Base-by-base conservation (phyloP, 1,140 invertebrate genomes). In the Macrostomum lignano region DNA sequence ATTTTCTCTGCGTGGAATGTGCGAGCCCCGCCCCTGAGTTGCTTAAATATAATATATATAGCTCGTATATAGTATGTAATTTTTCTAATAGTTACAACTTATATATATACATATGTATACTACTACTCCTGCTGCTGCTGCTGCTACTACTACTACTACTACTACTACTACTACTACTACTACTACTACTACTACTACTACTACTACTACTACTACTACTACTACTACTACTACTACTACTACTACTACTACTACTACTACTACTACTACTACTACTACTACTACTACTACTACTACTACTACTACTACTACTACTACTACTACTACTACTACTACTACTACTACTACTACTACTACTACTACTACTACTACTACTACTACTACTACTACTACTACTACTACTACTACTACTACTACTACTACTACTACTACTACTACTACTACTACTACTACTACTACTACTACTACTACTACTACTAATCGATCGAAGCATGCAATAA, bases 131-230 rank as follows among this genome's bases (percentile, higher is more conserved):
- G 17, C 29, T 31, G 25, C 29, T 31, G 25, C 29, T 31, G 25
- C 29, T 31, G 25, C 29, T 31, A 31, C 29, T 21, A 31, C 29
- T 31, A 31, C 29, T 21, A 31, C 29, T 31, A 31, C 29, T 21
- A 31, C 29, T 31, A 31, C 29, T 21, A 31, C 29, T 31, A 31
- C 29, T 21, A 31, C 29, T 31, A 31, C 29, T 21, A 31, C 29
- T 31, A 31, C 29, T 21, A 13, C 29, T 31, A 31, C 29, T 21
- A 31, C 29, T 31, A 13, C 29, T 21, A 31, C 29, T 31, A 13
- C 29, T 21, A 13, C 29, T 31, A 31, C 29, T 21, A 13, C 29
- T 31, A 31, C 29, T 21, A 13, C 29, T 31, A 31, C 29, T 23
- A 31, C 29, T 13, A 31, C 29, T 23, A 31, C 29, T 13, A 31